phyloP scores from a whole-genome alignment of 2,888 invertebrate genomes.

The Strigamia transsilvanica region DNA sequence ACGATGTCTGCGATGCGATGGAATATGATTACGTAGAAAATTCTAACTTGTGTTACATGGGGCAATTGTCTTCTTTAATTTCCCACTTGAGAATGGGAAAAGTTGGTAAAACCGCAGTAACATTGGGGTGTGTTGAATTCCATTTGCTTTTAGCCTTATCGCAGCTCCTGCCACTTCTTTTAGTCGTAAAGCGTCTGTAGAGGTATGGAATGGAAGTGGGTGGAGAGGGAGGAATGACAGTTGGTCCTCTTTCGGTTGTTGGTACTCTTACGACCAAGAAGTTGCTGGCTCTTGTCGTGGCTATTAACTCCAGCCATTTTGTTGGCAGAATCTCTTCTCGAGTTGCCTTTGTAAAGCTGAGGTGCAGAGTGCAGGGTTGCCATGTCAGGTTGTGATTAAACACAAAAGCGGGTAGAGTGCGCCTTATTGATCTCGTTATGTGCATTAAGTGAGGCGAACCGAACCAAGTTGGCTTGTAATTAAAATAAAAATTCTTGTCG shows the following conservation, averaged over 20 bases:
- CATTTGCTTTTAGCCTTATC: not conserved
- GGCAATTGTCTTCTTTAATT: not conserved
- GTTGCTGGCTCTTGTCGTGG: conserved; percentile 2
- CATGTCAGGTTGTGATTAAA: not conserved
- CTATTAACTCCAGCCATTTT: not conserved
- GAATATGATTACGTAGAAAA: no score
- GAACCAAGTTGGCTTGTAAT: conserved; percentile 8
- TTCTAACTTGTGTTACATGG: no score
- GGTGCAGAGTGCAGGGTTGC: not conserved
- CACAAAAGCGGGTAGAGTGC: not conserved
- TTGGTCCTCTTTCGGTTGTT: not conserved
- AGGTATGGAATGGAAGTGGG: not conserved
- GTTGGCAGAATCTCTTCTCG: not conserved
- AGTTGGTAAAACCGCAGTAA: not conserved
- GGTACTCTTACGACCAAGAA: not conserved
- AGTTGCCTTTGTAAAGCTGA: not conserved
- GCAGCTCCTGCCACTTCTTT: conserved; percentile 2
- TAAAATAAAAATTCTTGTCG: conserved; percentile 3
- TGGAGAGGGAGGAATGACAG: not conserved
- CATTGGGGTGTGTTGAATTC: not conserved
- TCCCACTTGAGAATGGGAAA: conserved; percentile 1
- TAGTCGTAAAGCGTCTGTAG: not conserved
- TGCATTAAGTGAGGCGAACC: not conserved
- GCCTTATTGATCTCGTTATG: not conserved
- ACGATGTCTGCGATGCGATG: no score